Conservation (phyloP, 2,888 invertebrate genomes). For the Auanema freiburgensis region DNA sequence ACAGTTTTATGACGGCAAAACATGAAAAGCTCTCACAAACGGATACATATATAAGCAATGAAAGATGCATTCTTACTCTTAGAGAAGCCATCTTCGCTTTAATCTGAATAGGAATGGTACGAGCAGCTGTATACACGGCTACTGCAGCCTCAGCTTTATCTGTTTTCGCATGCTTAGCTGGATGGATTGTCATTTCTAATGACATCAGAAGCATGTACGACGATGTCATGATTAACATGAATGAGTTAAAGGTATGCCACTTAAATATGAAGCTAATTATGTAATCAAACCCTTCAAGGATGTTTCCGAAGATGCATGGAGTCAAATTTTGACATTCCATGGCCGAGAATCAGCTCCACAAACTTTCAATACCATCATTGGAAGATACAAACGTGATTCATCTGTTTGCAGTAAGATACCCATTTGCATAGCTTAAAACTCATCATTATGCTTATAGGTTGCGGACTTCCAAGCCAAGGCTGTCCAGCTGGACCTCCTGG, state of each 20-base stretch:
- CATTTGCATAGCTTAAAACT: background rate
- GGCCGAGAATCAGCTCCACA: conserved; percentile 5
- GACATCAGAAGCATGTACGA: conserved; percentile 6
- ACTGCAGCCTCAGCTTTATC: background rate
- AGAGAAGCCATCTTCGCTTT: no score
- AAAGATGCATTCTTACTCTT: no score
- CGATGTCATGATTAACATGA: conserved; percentile 1
- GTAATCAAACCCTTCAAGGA: conserved; percentile 2
- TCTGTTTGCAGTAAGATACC: conserved; percentile 6
- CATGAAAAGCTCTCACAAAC: no score
- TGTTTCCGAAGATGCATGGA: conserved; percentile 13
- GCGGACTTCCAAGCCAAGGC: conserved; percentile 8
- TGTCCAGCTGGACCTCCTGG: conserved; percentile 21
- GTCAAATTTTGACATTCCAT: background rate
- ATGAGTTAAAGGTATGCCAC: background rate
- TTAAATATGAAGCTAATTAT: no score
- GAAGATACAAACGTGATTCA: conserved; percentile 9
- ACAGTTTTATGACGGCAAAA: no score
- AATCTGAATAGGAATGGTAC: no score
- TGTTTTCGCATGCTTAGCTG: background rate
- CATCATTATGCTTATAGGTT: conserved; percentile 2
- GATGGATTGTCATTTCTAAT: background rate
- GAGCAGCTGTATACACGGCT: background rate
- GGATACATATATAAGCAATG: no score
- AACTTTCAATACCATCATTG: conserved; percentile 6